phyloP scores from a whole-genome alignment of 2,888 invertebrate genomes.

The Desoria tigrina region DNA sequence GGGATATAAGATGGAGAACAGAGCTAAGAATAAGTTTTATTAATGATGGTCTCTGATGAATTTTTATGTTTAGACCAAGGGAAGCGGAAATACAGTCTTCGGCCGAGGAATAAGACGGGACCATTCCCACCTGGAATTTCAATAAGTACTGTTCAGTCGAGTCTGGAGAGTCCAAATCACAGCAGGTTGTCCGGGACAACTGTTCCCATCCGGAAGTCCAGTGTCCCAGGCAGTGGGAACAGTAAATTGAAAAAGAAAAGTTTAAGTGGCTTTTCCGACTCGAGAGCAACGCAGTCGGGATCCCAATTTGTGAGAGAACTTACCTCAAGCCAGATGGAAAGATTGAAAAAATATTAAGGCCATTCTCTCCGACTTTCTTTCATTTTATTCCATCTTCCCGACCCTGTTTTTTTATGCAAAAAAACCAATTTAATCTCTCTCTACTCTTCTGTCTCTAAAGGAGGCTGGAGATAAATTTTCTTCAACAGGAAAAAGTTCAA shows the following conservation, averaged over 20 bases:
- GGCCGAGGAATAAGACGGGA: not conserved
- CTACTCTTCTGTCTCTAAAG: too few species aligned
- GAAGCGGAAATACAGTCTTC: not conserved
- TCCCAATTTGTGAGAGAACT: not conserved
- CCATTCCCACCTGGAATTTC: not conserved
- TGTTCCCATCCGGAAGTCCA: not conserved
- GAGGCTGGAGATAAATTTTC: too few species aligned
- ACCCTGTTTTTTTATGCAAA: too few species aligned
- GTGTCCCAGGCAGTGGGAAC: slow-evolving; percentile 6
- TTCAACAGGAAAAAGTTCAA: too few species aligned
- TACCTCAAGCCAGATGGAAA: slow-evolving; percentile 1
- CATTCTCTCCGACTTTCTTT: not conserved
- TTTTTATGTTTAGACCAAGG: not conserved
- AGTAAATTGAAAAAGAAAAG: slow-evolving; percentile 12
- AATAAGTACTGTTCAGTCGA: slow-evolving; percentile 5
- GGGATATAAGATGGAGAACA: too few species aligned
- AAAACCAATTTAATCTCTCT: too few species aligned
- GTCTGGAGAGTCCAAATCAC: slow-evolving; percentile 4
- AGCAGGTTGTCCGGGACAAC: not conserved
- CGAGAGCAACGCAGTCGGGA: not conserved
- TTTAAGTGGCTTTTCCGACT: slow-evolving; percentile 12
- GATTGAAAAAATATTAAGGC: slow-evolving; percentile 16
- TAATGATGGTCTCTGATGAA: too few species aligned
- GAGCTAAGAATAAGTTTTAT: too few species aligned
- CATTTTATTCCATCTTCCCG: too few species aligned